A percentile compares a stretch with the other conserved stretches of the same genome.
Evolutionary conservation across 1,140 invertebrate genomes (phyloP).

Genomic region (Drosophila orosa): DNA sequence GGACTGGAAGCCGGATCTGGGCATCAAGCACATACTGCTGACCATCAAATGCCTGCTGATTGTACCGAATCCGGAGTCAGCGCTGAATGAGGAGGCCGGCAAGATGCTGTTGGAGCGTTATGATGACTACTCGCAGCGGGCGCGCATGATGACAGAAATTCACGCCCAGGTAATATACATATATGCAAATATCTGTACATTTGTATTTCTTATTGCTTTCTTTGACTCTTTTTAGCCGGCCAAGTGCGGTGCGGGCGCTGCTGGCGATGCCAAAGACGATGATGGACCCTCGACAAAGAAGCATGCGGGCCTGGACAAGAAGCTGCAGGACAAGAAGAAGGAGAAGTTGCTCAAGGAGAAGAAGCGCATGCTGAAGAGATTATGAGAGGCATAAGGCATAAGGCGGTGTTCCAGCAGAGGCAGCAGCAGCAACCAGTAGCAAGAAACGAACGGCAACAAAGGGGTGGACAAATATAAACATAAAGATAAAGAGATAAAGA

Average conservation of each 20-base stretch:
- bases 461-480: constrained; percentile 3
- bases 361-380: constrained; percentile 93
- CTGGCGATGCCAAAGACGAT: constrained; percentile 82
- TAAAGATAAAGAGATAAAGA: not conserved
- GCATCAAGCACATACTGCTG: constrained; percentile 97
- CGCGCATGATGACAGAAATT: constrained; percentile 97
- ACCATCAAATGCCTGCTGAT: constrained; percentile 97
- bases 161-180: constrained; percentile 88
- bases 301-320: constrained; percentile 90
- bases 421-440: constrained; percentile 24
- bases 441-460: constrained; percentile 11
- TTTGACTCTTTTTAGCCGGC: constrained; percentile 65
- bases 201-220: not conserved
- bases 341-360: constrained; percentile 92
- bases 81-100: constrained; percentile 96
- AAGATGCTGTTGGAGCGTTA: constrained; percentile 95
- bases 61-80: constrained; percentile 97
- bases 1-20: constrained; percentile 98
- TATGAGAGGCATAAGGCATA: constrained; percentile 89
- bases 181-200: not conserved
- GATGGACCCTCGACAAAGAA: constrained; percentile 93
- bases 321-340: constrained; percentile 90
- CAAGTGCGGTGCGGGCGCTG: constrained; percentile 66
- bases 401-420: constrained; percentile 19
- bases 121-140: constrained; percentile 94